Percentiles rank a stretch among this genome's conserved stretches.
Conservation (phyloP, 92 coral and sea anemone genomes). For the Actinostola sp. region DNA sequence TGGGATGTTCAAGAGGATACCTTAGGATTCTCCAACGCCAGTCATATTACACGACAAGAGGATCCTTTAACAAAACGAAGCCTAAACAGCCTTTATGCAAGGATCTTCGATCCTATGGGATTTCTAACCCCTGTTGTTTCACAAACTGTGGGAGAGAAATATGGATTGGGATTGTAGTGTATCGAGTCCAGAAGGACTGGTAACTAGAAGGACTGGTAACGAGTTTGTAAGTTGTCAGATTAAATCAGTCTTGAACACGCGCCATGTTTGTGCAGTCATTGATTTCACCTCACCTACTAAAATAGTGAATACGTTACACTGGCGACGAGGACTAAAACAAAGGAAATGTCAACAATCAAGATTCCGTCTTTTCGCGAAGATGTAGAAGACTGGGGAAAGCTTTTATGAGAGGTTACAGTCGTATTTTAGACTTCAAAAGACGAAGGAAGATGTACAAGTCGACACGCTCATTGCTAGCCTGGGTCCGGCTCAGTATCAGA, state of each 20-base stretch:
- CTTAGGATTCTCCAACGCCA: conserved; percentile 6
- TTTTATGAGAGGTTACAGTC: too few species aligned
- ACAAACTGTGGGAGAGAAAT: conserved; percentile 17
- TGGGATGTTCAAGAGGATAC: conserved; percentile 23
- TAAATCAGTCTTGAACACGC: too few species aligned
- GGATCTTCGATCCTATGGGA: conserved; percentile 31
- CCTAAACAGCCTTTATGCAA: conserved; percentile 16
- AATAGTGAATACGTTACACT: too few species aligned
- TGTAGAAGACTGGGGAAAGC: not conserved
- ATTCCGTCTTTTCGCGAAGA: not conserved
- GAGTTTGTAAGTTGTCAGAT: too few species aligned
- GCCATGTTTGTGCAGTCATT: too few species aligned
- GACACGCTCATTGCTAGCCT: too few species aligned
- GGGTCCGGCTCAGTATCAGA: too few species aligned
- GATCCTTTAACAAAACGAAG: conserved; percentile 15
- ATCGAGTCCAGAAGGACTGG: too few species aligned
- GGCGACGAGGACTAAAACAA: conserved; percentile 12
- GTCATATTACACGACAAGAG: not conserved
- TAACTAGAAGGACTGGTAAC: too few species aligned
- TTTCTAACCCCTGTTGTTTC: conserved; percentile 20
- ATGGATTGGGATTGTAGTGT: conserved; percentile 23
- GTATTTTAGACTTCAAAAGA: too few species aligned
- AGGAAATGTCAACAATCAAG: not conserved
- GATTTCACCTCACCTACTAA: too few species aligned
- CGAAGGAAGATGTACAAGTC: too few species aligned